Percentiles rank a stretch among this genome's conserved stretches.
phyloP scores from a whole-genome alignment of 2,888 invertebrate genomes.

The Phragmatobia fuliginosa region DNA sequence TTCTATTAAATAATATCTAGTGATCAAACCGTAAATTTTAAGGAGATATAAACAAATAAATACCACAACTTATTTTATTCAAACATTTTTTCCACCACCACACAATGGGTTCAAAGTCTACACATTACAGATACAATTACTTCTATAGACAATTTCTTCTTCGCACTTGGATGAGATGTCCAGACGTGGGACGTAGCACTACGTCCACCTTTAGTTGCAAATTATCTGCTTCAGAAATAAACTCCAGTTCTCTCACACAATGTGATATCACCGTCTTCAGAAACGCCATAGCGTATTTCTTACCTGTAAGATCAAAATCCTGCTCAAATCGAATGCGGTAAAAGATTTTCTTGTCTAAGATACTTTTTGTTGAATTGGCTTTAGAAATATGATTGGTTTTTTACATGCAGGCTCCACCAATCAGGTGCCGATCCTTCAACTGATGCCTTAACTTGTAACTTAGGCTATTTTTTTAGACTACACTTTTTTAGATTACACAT shows the following conservation, averaged over 20 bases:
- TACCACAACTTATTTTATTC: conserved; percentile 8
- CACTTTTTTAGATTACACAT: no score
- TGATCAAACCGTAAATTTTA: background rate
- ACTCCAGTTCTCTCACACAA: no score
- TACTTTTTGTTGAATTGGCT: no score
- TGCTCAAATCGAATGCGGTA: background rate
- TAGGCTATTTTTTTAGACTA: no score
- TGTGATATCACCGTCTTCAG: no score
- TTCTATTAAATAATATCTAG: no score
- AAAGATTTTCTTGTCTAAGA: background rate
- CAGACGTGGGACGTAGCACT: conserved; percentile 57
- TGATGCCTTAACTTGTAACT: no score
- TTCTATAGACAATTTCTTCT: conserved; percentile 9
- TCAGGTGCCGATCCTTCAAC: background rate
- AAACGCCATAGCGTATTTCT: no score
- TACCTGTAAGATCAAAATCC: conserved; percentile 1
- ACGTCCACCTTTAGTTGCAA: conserved; percentile 64
- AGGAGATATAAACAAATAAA: background rate
- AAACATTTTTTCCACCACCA: conserved; percentile 4
- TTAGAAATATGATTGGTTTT: background rate
- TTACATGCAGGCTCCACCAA: conserved; percentile 6
- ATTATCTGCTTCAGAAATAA: conserved; percentile 56
- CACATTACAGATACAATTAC: background rate
- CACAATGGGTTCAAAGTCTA: background rate
- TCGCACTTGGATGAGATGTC: conserved; percentile 62